Conservation (phyloP, 2,888 invertebrate species). For the Hemaris fuciformis region DNA sequence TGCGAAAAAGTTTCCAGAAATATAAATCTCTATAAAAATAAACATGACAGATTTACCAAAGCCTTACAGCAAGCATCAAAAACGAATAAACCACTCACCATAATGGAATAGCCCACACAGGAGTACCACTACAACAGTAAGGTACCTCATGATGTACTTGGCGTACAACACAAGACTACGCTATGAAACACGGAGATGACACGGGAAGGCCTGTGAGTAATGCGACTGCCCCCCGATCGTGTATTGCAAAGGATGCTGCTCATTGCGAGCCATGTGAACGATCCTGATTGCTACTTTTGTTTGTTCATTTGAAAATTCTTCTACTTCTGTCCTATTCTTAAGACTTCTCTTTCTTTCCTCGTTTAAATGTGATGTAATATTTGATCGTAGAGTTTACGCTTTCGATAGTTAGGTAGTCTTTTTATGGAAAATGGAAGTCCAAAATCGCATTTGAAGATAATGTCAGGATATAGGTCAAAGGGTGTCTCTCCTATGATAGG, state of each 20-base stretch:
- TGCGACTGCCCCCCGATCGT: neutral
- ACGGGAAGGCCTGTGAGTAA: neutral
- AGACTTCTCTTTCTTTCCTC: neutral
- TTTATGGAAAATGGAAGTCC: no score
- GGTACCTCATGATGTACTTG: constrained; percentile 5
- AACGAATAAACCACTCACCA: constrained; percentile 43
- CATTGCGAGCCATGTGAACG: neutral
- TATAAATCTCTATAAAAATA: no score
- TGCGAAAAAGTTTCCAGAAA: no score
- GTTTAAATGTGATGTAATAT: neutral
- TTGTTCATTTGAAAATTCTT: neutral
- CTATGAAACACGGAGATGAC: neutral
- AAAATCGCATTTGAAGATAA: no score
- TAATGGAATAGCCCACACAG: constrained; percentile 48
- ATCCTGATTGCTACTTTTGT: neutral
- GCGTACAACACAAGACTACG: constrained; percentile 22
- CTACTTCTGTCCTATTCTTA: neutral
- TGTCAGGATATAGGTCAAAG: no score
- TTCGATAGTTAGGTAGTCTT: no score
- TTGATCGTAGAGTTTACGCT: no score
- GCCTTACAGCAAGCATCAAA: no score
- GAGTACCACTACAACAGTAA: constrained; percentile 30
- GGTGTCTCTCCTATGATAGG: no score
- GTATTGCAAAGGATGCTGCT: neutral
- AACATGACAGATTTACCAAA: no score